A percentile compares a stretch with the other conserved stretches of the same genome.
phyloP scores from a whole-genome alignment of 1,140 invertebrate species.

The Tachypleus tridentatus region DNA sequence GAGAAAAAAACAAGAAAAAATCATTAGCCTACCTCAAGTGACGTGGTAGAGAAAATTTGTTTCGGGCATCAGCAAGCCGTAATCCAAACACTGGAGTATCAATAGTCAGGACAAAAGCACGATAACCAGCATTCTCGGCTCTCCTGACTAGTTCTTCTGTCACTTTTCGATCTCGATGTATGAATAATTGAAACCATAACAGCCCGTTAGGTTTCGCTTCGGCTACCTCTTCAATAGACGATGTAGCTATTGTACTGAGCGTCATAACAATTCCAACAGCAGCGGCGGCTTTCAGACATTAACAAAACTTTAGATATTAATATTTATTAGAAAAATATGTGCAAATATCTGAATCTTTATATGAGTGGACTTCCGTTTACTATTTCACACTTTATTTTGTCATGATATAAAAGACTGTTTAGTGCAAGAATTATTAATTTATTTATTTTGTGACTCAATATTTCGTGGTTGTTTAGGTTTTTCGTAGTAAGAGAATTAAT shows the following conservation, averaged over 20 bases:
- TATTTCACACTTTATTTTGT: too few species aligned
- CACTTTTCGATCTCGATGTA: slow-evolving; percentile 66
- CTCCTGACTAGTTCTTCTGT: slow-evolving; percentile 58
- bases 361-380: too few species aligned
- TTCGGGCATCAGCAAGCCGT: slow-evolving; percentile 61
- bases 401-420: too few species aligned
- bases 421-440: too few species aligned
- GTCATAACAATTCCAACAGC: slow-evolving; percentile 59
- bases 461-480: too few species aligned
- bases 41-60: slow-evolving; percentile 66
- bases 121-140: slow-evolving; percentile 72
- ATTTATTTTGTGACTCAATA: too few species aligned
- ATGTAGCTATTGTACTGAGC: slow-evolving; percentile 73
- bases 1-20: too few species aligned
- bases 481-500: too few species aligned
- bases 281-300: slow-evolving; percentile 52
- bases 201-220: slow-evolving; percentile 53
- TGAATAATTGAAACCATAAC: slow-evolving; percentile 86
- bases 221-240: slow-evolving; percentile 76
- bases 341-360: too few species aligned
- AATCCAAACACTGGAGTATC: slow-evolving; percentile 78
- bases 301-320: slow-evolving; percentile 1
- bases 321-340: too few species aligned
- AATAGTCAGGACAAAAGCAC: slow-evolving; percentile 77
- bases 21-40: slow-evolving; percentile 50